Percentiles rank a stretch among this genome's conserved stretches.
phyloP scores from a whole-genome alignment of 2,113 vertebrate genomes.

The Leptobrachium ailaonicum region DNA sequence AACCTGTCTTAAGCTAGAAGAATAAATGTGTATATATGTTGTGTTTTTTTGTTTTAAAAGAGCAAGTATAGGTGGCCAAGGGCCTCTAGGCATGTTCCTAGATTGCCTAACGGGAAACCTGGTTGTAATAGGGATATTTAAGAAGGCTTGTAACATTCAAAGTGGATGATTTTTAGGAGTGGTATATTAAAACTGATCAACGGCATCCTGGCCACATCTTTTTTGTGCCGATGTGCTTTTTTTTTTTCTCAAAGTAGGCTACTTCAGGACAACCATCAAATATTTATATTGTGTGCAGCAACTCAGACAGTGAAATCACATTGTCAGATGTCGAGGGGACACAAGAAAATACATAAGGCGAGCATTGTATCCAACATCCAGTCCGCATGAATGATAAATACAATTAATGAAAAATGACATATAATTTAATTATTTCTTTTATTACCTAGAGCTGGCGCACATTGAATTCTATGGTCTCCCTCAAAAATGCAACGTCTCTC shows the following conservation, averaged over 20 bases:
- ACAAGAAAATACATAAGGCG: conserved; percentile 31
- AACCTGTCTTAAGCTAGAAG: too few relatives aligned
- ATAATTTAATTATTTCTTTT: neutral
- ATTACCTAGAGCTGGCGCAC: neutral
- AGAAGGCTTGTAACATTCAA: too few relatives aligned
- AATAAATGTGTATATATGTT: too few relatives aligned
- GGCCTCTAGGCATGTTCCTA: too few relatives aligned
- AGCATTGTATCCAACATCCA: neutral
- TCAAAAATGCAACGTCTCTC: neutral
- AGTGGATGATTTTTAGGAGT: too few relatives aligned
- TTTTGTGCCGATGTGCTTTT: conserved; percentile 24
- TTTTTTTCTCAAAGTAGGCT: conserved; percentile 25
- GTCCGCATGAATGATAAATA: conserved; percentile 11
- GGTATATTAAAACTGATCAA: neutral
- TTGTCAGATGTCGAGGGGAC: conserved; percentile 30
- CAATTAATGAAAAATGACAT: conserved; percentile 4
- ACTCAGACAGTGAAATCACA: conserved; percentile 26
- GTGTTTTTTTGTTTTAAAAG: too few relatives aligned
- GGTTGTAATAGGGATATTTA: too few relatives aligned
- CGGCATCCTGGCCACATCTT: neutral
- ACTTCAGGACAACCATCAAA: conserved; percentile 40
- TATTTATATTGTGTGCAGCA: conserved; percentile 37
- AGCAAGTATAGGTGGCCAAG: too few relatives aligned
- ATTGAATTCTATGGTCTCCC: neutral
- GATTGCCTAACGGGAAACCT: too few relatives aligned